Conservation (phyloP, 2,797 vertebrate species). For the Thaleichthys pacificus region DNA sequence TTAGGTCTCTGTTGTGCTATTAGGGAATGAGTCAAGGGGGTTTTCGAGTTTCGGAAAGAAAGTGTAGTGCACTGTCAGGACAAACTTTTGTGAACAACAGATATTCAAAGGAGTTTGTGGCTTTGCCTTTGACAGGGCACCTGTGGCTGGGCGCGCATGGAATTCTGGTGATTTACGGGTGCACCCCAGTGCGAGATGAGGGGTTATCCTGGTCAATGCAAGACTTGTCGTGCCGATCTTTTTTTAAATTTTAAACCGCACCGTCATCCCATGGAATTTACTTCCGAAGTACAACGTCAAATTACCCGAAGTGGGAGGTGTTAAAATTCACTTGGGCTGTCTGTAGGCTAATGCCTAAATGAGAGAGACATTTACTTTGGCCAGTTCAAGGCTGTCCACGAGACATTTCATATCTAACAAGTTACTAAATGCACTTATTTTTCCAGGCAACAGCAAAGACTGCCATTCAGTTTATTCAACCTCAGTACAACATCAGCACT, state of each 20-base stretch:
- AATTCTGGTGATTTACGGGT: constrained; percentile 34
- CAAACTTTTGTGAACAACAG: not conserved
- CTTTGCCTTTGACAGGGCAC: constrained; percentile 19
- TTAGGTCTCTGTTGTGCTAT: constrained; percentile 23
- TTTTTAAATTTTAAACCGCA: constrained; percentile 9
- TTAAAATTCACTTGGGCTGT: not conserved
- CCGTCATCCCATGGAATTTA: constrained; percentile 13
- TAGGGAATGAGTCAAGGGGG: constrained; percentile 34
- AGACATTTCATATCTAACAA: not conserved
- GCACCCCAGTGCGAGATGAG: not conserved
- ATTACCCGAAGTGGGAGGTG: constrained; percentile 6
- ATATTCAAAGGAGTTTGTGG: not conserved
- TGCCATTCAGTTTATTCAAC: constrained; percentile 96
- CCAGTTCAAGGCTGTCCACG: no score
- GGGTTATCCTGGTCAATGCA: constrained; percentile 16
- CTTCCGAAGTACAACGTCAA: constrained; percentile 14
- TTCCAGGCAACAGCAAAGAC: constrained; percentile 94
- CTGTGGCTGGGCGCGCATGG: constrained; percentile 26
- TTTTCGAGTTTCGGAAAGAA: constrained; percentile 29
- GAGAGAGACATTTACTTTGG: no score
- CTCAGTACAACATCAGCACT: constrained; percentile 92
- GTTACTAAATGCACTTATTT: constrained; percentile 14
- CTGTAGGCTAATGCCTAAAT: not conserved
- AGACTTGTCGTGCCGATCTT: constrained; percentile 34
- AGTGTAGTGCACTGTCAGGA: not conserved